These are phyloP conservation scores for Tachysurus fulvidraco DNA, from an alignment of 2,113 vertebrate genomes.

Conservation along the genomic window DNA sequence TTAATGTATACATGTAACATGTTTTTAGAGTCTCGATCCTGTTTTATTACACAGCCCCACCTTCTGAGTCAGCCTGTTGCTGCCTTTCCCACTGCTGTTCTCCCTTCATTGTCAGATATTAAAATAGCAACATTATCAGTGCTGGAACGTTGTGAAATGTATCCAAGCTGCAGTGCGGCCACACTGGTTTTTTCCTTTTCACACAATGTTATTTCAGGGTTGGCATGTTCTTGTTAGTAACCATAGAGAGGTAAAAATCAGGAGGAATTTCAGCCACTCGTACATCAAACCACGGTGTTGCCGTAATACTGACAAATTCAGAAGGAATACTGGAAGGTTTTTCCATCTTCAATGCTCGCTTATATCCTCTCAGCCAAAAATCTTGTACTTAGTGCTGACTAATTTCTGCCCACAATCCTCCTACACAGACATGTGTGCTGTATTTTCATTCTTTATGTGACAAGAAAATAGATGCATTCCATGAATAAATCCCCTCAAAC, in stretches of 20 bases:
- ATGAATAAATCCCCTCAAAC: neutral
- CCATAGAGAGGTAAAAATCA: conserved; percentile 1
- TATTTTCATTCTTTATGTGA: neutral
- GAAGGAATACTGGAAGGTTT: neutral
- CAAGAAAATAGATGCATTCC: neutral
- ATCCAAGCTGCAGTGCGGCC: neutral
- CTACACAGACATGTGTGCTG: too few relatives aligned
- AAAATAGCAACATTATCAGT: conserved; percentile 45
- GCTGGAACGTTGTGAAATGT: neutral
- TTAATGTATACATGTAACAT: neutral
- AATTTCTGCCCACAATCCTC: neutral
- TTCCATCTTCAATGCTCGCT: neutral
- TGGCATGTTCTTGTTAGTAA: neutral
- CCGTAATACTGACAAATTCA: neutral
- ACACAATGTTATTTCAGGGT: neutral
- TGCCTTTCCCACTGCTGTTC: neutral
- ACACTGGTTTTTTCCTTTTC: neutral
- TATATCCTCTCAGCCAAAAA: neutral
- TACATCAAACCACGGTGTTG: neutral
- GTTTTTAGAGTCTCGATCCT: neutral
- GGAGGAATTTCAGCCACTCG: neutral
- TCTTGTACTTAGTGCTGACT: neutral
- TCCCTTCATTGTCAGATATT: conserved; percentile 14
- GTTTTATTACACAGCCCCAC: neutral
- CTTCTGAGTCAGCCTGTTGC: neutral